A percentile compares a stretch with the other conserved stretches of the same genome.
Conservation (phyloP, 2,113 vertebrate genomes). For the Serilophus lunatus region DNA sequence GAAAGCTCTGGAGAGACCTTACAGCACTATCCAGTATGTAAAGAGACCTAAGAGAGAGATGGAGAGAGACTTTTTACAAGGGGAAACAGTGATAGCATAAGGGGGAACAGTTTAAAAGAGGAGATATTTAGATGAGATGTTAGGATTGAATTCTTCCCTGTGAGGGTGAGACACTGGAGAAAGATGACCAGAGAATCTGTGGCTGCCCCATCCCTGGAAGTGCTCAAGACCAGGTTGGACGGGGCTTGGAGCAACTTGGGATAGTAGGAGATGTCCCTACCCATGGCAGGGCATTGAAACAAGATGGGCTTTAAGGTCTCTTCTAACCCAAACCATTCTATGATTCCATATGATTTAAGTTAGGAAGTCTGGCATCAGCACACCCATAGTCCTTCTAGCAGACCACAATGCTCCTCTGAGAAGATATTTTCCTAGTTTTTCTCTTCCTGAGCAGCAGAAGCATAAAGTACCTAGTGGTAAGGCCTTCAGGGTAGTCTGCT, state of each 20-base stretch:
- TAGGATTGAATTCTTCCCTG: neutral
- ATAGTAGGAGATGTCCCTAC: neutral
- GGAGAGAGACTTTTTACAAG: neutral
- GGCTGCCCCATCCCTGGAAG: neutral
- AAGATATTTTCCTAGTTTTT: neutral
- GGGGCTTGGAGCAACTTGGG: neutral
- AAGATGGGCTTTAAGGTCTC: neutral
- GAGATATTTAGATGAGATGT: neutral
- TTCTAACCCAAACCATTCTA: neutral
- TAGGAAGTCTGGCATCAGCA: neutral
- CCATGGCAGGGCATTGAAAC: no score
- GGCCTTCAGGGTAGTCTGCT: neutral
- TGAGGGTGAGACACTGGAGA: neutral
- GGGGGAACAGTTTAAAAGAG: neutral
- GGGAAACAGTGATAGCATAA: no score
- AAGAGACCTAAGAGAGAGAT: neutral
- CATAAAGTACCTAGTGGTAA: neutral
- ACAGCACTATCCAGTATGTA: no score
- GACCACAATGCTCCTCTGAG: neutral
- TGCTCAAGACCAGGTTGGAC: neutral
- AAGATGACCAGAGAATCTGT: neutral
- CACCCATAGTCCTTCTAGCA: neutral
- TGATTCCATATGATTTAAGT: neutral
- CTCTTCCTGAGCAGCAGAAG: neutral
- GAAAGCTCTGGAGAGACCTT: no score